Evolutionary conservation across 2,888 invertebrate genomes (phyloP).

Genomic region (Prosopocoilus inquinatus): DNA sequence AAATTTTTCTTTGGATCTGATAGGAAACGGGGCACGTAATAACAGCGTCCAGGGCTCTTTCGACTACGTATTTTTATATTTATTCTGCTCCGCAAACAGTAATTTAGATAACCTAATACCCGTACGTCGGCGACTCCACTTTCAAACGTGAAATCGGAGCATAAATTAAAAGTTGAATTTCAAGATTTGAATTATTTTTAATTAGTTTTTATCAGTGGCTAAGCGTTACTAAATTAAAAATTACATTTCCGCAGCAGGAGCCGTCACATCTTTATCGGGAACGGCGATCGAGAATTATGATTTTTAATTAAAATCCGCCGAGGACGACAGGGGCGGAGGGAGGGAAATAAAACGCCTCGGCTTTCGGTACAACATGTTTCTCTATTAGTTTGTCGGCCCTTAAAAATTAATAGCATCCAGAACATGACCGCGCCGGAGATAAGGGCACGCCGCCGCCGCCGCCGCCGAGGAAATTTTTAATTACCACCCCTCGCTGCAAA

Average conservation of each 20-base stretch:
- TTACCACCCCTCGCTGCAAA: constrained; percentile 32
- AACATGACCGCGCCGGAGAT: constrained; percentile 11
- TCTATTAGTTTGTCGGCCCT: background rate
- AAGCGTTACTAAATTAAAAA: constrained; percentile 35
- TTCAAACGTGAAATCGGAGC: no score
- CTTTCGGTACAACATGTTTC: background rate
- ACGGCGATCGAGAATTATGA: constrained; percentile 25
- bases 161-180: background rate
- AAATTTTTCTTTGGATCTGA: no score
- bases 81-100: no score
- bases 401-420: constrained; percentile 2
- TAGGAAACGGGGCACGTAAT: no score
- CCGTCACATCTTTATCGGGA: constrained; percentile 27
- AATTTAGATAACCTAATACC: no score
- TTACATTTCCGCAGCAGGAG: constrained; percentile 33
- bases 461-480: constrained; percentile 35
- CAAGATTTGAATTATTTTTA: constrained; percentile 18
- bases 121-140: no score
- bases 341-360: background rate
- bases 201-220: constrained; percentile 15
- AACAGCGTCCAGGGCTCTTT: no score
- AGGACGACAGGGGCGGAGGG: background rate
- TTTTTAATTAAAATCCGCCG: constrained; percentile 16
- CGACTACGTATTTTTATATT: no score
- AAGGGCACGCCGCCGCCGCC: constrained; percentile 16